These are phyloP conservation scores for Cephalopholis sonnerati DNA, from an alignment of 2,113 vertebrate species.

Conservation along the genomic window DNA sequence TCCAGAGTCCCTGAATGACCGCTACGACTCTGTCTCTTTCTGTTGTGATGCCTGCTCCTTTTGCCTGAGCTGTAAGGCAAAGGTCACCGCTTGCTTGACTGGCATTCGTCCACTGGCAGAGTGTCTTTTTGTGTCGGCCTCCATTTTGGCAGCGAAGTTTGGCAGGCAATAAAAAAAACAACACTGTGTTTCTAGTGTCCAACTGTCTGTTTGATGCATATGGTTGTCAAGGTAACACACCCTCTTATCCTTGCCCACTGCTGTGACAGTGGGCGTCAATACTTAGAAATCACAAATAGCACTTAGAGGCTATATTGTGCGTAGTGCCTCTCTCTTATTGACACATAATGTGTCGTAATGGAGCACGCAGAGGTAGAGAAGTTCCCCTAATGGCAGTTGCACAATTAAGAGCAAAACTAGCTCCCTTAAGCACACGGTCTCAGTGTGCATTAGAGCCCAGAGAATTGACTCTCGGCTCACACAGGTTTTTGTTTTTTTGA, in stretches of 20 bases:
- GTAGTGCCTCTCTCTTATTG: constrained; percentile 40
- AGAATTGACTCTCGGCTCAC: constrained; percentile 47
- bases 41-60: constrained; percentile 22
- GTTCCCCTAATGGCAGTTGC: constrained; percentile 48
- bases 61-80: constrained; percentile 35
- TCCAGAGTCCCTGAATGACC: constrained; percentile 2
- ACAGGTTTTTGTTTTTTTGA: constrained; percentile 4
- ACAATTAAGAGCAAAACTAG: constrained; percentile 46
- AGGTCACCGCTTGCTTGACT: constrained; percentile 57
- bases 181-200: constrained; percentile 38
- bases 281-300: constrained; percentile 55
- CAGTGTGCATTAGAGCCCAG: constrained; percentile 60
- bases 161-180: constrained; percentile 42
- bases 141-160: constrained; percentile 44
- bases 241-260: constrained; percentile 34
- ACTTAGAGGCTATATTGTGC: constrained; percentile 52
- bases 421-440: constrained; percentile 19
- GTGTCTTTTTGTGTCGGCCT: constrained; percentile 47
- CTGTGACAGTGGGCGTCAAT: constrained; percentile 43
- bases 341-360: constrained; percentile 60
- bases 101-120: constrained; percentile 53
- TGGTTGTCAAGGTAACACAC: constrained; percentile 67
- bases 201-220: constrained; percentile 49
- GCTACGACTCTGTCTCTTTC: constrained; percentile 9
- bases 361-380: constrained; percentile 36